A percentile compares a stretch with the other conserved stretches of the same genome.
Conservation (phyloP, 2,113 vertebrate genomes). For the Labrus mixtus region DNA sequence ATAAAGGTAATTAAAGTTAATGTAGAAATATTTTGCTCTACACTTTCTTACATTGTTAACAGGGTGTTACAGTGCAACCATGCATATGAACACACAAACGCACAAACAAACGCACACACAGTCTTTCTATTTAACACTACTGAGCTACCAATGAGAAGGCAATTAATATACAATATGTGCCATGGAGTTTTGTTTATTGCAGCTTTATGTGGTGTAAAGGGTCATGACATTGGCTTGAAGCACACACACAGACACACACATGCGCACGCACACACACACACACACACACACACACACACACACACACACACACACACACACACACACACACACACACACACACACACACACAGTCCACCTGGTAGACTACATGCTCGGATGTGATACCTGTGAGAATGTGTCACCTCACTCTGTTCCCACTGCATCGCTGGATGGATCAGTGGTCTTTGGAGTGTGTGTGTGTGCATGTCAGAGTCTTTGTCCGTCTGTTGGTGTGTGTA, state of each 20-base stretch:
- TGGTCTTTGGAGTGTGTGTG: slow-evolving; percentile 14
- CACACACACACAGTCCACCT: slow-evolving; percentile 60
- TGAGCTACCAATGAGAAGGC: slow-evolving; percentile 14
- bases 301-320: not conserved
- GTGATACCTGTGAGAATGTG: slow-evolving; percentile 87
- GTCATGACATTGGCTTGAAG: not conserved
- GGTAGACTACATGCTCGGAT: slow-evolving; percentile 65
- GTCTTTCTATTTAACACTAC: not conserved
- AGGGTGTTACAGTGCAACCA: not conserved
- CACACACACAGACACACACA: not conserved
- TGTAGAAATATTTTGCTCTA: not conserved
- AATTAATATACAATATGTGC: slow-evolving; percentile 3
- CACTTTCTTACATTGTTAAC: not conserved
- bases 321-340: slow-evolving; percentile 24
- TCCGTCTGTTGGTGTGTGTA: not conserved
- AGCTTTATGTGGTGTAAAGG: slow-evolving; percentile 1
- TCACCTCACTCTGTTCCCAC: slow-evolving; percentile 77
- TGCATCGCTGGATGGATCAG: slow-evolving; percentile 53
- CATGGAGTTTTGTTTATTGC: not conserved
- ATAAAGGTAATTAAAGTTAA: not conserved
- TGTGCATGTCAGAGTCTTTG: not conserved
- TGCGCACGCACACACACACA: not conserved
- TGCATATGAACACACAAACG: not conserved
- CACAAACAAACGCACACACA: not conserved
- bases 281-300: not conserved